phyloP scores from a whole-genome alignment of 2,797 vertebrate species.

The Enoplosus armatus region DNA sequence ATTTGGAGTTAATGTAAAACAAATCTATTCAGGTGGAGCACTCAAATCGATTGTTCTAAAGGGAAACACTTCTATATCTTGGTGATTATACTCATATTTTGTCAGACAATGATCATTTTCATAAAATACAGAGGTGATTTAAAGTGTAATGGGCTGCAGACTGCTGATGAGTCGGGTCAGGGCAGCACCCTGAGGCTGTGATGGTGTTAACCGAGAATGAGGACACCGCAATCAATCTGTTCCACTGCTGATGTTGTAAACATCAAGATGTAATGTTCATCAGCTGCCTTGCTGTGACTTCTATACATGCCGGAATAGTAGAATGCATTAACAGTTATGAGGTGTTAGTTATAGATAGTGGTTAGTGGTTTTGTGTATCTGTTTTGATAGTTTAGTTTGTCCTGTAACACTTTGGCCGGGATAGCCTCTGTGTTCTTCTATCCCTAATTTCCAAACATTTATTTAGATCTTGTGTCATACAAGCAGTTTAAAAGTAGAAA shows the following conservation, averaged over 20 bases:
- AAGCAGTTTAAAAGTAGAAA: constrained; percentile 1
- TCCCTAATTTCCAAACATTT: constrained; percentile 8
- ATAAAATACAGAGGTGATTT: constrained; percentile 18
- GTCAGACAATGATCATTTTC: background rate
- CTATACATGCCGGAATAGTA: background rate
- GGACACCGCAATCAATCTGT: constrained; percentile 64
- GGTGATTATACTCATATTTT: background rate
- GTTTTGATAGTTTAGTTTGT: background rate
- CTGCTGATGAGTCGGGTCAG: constrained; percentile 37
- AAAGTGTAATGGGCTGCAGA: constrained; percentile 29
- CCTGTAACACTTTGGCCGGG: background rate
- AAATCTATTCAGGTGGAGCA: background rate
- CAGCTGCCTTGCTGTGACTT: background rate
- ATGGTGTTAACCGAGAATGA: constrained; percentile 52
- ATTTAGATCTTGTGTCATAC: background rate
- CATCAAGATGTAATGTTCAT: background rate
- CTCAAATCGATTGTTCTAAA: background rate
- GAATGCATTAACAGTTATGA: background rate
- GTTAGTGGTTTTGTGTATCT: background rate
- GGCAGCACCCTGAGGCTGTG: constrained; percentile 44
- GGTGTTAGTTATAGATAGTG: background rate
- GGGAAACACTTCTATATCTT: background rate
- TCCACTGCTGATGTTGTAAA: constrained; percentile 30
- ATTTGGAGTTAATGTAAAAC: background rate
- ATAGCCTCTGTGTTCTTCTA: background rate